Percentiles rank a stretch among this genome's conserved stretches.
phyloP scores from a whole-genome alignment of 2,888 invertebrate genomes.

The Yponomeuta cagnagella region DNA sequence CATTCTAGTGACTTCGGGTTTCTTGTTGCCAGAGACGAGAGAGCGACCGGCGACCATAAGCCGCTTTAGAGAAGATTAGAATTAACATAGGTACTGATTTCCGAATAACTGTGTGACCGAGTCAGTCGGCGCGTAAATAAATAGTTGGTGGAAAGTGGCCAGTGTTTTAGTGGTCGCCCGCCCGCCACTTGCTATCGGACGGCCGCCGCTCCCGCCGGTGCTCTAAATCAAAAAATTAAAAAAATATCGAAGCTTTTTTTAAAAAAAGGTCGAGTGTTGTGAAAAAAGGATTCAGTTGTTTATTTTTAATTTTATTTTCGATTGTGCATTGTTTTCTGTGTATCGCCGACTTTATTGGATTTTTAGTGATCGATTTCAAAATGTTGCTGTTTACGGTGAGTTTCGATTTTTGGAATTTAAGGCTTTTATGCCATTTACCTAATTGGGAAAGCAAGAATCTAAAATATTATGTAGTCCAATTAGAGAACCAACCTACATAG shows the following conservation, averaged over 20 bases:
- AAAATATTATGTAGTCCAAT: too few species aligned
- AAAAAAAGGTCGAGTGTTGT: background rate
- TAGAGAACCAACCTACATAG: too few species aligned
- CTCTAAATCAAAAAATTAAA: conserved; percentile 27
- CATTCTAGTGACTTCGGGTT: too few species aligned
- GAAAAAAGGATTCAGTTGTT: background rate
- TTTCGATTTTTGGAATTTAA: background rate
- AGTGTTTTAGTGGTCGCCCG: conserved; percentile 17
- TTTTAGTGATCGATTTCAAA: background rate
- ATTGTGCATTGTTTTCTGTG: conserved; percentile 14
- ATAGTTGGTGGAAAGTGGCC: background rate
- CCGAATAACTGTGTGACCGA: conserved; percentile 5
- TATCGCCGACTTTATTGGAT: conserved; percentile 4
- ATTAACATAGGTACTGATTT: background rate
- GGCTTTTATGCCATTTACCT: background rate
- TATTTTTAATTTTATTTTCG: conserved; percentile 10
- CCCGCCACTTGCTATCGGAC: conserved; percentile 37
- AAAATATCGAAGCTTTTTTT: background rate
- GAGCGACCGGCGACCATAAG: background rate
- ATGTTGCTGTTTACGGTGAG: conserved; percentile 1
- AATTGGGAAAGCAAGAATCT: too few species aligned
- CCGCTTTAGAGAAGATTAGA: background rate
- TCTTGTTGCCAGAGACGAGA: background rate
- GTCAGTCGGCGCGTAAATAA: conserved; percentile 2
- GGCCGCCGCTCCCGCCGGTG: conserved; percentile 33